These are phyloP conservation scores for Cephus runcator DNA, from an alignment of 2,888 invertebrate genomes.

Conservation along the genomic window DNA sequence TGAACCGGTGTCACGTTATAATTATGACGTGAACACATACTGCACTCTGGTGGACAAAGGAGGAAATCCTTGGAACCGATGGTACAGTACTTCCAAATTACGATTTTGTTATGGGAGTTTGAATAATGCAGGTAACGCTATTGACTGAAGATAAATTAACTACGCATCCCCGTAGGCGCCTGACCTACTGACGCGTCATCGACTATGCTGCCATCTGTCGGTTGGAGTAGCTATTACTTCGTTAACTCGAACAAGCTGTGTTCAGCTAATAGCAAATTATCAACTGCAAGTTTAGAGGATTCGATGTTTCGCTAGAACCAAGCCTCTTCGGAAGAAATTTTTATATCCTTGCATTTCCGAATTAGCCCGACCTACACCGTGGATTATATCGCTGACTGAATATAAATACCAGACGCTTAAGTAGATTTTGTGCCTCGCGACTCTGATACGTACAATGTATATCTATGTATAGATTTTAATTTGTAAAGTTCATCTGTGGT, in stretches of 20 bases:
- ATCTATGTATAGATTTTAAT: background rate
- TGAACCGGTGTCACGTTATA: background rate
- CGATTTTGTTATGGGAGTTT: background rate
- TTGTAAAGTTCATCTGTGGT: background rate
- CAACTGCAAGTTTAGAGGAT: background rate
- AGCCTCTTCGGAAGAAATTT: background rate
- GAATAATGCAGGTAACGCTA: background rate
- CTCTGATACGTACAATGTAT: background rate
- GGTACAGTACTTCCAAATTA: background rate
- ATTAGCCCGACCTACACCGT: background rate
- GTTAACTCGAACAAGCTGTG: background rate
- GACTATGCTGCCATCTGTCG: background rate
- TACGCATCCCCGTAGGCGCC: background rate
- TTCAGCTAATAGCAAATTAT: background rate
- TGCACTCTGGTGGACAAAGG: background rate
- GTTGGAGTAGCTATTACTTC: background rate
- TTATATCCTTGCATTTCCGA: background rate
- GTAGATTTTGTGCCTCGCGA: background rate
- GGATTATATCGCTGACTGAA: background rate
- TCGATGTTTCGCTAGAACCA: background rate
- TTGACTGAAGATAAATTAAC: background rate
- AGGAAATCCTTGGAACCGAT: background rate
- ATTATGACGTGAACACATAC: background rate
- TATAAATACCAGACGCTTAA: too few species aligned
- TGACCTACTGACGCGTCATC: background rate